Percentiles rank a stretch among this genome's conserved stretches.
phyloP scores from a whole-genome alignment of 1,140 invertebrate species.

The Drosophila repletoides region DNA sequence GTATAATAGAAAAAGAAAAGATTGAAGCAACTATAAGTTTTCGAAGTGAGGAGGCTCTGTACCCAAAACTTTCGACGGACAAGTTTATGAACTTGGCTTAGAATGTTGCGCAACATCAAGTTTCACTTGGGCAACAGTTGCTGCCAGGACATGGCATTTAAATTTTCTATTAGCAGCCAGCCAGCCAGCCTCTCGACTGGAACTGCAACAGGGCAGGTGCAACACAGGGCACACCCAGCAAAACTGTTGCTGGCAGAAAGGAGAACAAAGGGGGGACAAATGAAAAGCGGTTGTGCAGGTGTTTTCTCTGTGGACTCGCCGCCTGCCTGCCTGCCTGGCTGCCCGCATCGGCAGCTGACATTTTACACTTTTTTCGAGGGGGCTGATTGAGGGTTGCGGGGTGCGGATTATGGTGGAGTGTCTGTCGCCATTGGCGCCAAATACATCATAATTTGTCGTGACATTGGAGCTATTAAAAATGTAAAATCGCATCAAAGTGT shows the following conservation, averaged over 20 bases:
- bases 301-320: background rate
- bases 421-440: slow-evolving; percentile 44
- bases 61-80: slow-evolving; percentile 48
- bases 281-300: background rate
- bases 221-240: background rate
- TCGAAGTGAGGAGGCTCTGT: slow-evolving; percentile 1
- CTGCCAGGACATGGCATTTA: slow-evolving; percentile 41
- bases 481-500: slow-evolving; percentile 57
- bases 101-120: slow-evolving; percentile 57
- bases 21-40: slow-evolving; percentile 44
- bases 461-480: slow-evolving; percentile 63
- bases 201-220: slow-evolving; percentile 13
- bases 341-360: slow-evolving; percentile 27
- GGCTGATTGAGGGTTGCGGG: background rate
- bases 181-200: background rate
- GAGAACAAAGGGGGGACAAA: background rate
- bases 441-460: slow-evolving; percentile 68
- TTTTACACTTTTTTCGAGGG: slow-evolving; percentile 25
- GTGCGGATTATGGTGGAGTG: background rate
- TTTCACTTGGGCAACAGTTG: slow-evolving; percentile 64
- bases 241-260: slow-evolving; percentile 19
- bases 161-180: slow-evolving; percentile 66
- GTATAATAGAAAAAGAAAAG: slow-evolving; percentile 4
- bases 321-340: too few relatives aligned
- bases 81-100: slow-evolving; percentile 67